phyloP scores from a whole-genome alignment of 2,888 invertebrate genomes.

The Drosophila cyrtoloma region DNA sequence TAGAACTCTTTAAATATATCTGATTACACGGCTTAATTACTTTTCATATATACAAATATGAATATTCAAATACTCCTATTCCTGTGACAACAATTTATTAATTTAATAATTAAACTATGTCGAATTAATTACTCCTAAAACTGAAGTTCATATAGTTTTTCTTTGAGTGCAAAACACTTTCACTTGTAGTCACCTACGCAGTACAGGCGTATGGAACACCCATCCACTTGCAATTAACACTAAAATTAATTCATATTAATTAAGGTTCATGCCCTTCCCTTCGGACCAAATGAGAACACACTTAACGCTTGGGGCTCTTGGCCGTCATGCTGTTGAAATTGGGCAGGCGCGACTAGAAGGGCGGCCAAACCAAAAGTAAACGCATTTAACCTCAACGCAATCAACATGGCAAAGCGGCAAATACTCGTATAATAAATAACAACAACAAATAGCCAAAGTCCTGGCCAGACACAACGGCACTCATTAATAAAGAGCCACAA shows the following conservation, averaged over 20 bases:
- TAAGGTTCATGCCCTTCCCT: slow-evolving; percentile 57
- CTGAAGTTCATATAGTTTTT: slow-evolving; percentile 8
- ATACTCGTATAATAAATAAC: slow-evolving; percentile 73
- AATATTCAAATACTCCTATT: neutral
- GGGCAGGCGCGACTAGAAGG: slow-evolving; percentile 27
- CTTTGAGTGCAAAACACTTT: slow-evolving; percentile 58
- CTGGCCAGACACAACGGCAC: slow-evolving; percentile 69
- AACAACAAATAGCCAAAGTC: slow-evolving; percentile 59
- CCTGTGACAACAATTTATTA: neutral
- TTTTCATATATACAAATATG: neutral
- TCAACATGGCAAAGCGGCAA: slow-evolving; percentile 73
- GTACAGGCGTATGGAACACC: slow-evolving; percentile 53
- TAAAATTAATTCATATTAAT: slow-evolving; percentile 81
- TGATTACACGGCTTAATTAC: too few species aligned
- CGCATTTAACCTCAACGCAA: slow-evolving; percentile 72
- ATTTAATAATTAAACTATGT: neutral
- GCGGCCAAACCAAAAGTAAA: slow-evolving; percentile 51
- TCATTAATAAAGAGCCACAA: slow-evolving; percentile 72
- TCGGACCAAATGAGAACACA: slow-evolving; percentile 68
- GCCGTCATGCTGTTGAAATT: slow-evolving; percentile 62
- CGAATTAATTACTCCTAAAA: neutral
- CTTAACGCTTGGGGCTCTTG: slow-evolving; percentile 72
- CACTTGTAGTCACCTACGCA: slow-evolving; percentile 42
- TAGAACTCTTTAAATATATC: neutral
- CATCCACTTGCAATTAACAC: slow-evolving; percentile 79